Evolutionary conservation across 2,888 invertebrate species (phyloP).

Genomic region (Exocentrus adspersus): DNA sequence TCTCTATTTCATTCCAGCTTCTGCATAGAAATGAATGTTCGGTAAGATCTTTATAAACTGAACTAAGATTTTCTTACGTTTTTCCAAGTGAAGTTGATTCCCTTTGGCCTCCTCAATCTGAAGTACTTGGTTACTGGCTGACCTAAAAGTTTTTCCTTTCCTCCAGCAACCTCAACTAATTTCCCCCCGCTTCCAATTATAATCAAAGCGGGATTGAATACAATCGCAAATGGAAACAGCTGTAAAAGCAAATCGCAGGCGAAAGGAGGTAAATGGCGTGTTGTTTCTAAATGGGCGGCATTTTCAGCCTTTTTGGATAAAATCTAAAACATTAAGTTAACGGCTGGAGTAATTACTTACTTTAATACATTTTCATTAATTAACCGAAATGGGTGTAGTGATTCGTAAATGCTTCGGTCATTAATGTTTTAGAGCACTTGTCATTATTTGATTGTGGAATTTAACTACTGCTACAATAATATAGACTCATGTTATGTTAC

Average conservation of each 20-base stretch:
- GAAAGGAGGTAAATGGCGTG: slow-evolving; percentile 68
- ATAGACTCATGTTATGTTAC: too few relatives aligned
- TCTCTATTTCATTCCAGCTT: too few relatives aligned
- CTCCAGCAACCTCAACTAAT: slow-evolving; percentile 74
- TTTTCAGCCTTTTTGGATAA: slow-evolving; percentile 52
- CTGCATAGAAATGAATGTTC: too few relatives aligned
- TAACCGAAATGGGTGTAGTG: too few relatives aligned
- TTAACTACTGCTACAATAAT: too few relatives aligned
- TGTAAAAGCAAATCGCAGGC: slow-evolving; percentile 77
- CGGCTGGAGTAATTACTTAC: too few relatives aligned
- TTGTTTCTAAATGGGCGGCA: slow-evolving; percentile 52
- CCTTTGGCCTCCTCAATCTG: slow-evolving; percentile 82
- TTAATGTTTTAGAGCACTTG: too few relatives aligned
- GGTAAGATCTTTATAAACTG: too few relatives aligned
- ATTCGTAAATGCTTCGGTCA: too few relatives aligned
- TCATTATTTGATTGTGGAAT: background rate
- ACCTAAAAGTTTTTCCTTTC: slow-evolving; percentile 69
- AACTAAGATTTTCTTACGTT: slow-evolving; percentile 80
- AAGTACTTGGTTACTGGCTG: slow-evolving; percentile 76
- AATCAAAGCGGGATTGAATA: slow-evolving; percentile 79
- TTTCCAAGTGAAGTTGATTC: slow-evolving; percentile 84
- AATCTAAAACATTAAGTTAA: slow-evolving; percentile 13
- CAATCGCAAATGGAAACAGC: slow-evolving; percentile 88
- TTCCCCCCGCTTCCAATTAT: slow-evolving; percentile 84
- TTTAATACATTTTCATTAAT: too few relatives aligned